Conservation (phyloP, 2,113 vertebrate species). For the Tachycineta bicolor region DNA sequence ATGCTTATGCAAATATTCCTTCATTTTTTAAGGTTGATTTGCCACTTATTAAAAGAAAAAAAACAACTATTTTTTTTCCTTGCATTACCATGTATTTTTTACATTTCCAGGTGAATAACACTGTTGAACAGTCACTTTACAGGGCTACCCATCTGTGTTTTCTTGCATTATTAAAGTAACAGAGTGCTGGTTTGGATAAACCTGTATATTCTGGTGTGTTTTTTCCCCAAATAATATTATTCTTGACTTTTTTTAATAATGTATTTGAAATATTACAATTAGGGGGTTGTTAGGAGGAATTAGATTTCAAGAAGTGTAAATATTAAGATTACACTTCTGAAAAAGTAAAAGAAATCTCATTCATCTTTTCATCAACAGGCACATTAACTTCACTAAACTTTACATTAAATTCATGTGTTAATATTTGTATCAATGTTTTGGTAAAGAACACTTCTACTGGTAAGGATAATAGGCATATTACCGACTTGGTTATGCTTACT, state of each 20-base stretch:
- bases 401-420: neutral
- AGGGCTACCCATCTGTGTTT: neutral
- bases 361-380: neutral
- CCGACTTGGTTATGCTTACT: neutral
- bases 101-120: neutral
- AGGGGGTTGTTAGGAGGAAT: neutral
- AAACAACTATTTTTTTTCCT: neutral
- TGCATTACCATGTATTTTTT: neutral
- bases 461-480: neutral
- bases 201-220: neutral
- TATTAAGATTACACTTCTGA: neutral
- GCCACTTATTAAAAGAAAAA: neutral
- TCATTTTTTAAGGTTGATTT: neutral
- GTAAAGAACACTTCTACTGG: neutral
- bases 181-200: neutral
- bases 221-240: neutral
- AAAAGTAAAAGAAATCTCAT: neutral
- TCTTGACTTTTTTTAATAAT: neutral
- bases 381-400: neutral
- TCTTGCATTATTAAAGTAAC: neutral
- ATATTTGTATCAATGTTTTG: neutral
- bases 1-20: neutral
- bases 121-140: neutral
- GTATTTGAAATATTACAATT: neutral
- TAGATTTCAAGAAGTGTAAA: neutral